Percentiles rank a stretch among this genome's conserved stretches.
Evolutionary conservation across 2,888 invertebrate genomes (phyloP).

Genomic region (Philhelius pedissequus): DNA sequence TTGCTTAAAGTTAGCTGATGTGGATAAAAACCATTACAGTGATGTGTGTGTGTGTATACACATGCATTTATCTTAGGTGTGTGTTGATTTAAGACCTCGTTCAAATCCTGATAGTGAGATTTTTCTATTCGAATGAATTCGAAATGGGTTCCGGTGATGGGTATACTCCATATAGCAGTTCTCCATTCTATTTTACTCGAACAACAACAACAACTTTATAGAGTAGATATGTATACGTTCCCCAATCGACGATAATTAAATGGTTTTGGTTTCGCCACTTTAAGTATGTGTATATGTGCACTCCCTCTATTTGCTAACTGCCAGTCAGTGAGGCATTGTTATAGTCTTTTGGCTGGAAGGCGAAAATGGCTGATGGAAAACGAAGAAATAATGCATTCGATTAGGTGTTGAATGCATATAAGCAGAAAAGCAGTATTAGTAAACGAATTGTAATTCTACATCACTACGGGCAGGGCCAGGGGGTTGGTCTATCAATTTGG

Average conservation of each 20-base stretch:
- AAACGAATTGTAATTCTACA: background rate
- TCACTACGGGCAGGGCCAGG: no score
- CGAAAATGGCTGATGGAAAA: conserved; percentile 29
- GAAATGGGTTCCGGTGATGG: conserved; percentile 54
- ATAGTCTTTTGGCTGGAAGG: background rate
- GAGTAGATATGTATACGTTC: background rate
- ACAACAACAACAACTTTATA: background rate
- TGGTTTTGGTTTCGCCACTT: conserved; percentile 59
- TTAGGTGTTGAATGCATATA: conserved; percentile 56
- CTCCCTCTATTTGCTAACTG: background rate
- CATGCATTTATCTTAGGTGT: background rate
- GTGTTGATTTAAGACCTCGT: conserved; percentile 65
- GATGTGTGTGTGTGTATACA: background rate
- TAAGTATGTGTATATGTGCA: background rate
- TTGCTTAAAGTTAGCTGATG: conserved; percentile 35
- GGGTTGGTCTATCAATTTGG: no score
- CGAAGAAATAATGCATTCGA: conserved; percentile 57
- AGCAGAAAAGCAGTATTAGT: conserved; percentile 15
- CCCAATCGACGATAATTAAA: conserved; percentile 63
- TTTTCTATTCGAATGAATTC: conserved; percentile 63
- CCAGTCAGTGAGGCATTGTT: conserved; percentile 8
- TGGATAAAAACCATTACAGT: conserved; percentile 58
- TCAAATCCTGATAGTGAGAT: conserved; percentile 51
- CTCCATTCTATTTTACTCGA: background rate
- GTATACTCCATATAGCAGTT: background rate